phyloP scores from a whole-genome alignment of 2,888 invertebrate genomes.

The Podabrus alpinus region DNA sequence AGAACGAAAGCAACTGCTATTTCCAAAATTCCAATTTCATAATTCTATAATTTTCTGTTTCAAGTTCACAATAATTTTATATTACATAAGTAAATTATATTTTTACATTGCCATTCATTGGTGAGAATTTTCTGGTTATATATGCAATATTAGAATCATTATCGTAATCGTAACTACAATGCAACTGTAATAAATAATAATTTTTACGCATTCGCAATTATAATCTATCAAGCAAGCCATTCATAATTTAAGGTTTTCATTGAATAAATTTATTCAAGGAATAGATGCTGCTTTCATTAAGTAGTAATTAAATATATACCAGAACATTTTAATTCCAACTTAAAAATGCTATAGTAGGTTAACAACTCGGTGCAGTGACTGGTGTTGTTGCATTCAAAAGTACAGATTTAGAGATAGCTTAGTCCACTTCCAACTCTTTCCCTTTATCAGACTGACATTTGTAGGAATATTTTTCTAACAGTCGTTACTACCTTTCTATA shows the following conservation, averaged over 20 bases:
- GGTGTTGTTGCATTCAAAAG: not conserved
- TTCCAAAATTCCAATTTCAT: too few species aligned
- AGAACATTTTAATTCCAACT: not conserved
- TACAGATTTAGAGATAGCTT: not conserved
- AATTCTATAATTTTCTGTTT: too few species aligned
- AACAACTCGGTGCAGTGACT: not conserved
- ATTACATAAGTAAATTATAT: not conserved
- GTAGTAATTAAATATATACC: not conserved
- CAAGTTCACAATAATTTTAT: not conserved
- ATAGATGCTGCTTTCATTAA: not conserved
- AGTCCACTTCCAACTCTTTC: not conserved
- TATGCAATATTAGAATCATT: not conserved
- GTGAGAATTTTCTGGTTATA: not conserved
- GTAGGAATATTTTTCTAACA: not conserved
- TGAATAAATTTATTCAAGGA: not conserved
- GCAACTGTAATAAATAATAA: not conserved
- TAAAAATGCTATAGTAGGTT: not conserved
- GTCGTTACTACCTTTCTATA: not conserved
- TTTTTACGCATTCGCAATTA: not conserved
- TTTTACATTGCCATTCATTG: not conserved
- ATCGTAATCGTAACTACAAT: too few species aligned
- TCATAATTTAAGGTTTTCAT: not conserved
- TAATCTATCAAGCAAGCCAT: not conserved
- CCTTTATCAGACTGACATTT: not conserved
- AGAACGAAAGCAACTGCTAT: too few species aligned